A percentile compares a stretch with the other conserved stretches of the same genome.
Conservation (phyloP, 2,888 invertebrate genomes). For the Isotomurus palustris region DNA sequence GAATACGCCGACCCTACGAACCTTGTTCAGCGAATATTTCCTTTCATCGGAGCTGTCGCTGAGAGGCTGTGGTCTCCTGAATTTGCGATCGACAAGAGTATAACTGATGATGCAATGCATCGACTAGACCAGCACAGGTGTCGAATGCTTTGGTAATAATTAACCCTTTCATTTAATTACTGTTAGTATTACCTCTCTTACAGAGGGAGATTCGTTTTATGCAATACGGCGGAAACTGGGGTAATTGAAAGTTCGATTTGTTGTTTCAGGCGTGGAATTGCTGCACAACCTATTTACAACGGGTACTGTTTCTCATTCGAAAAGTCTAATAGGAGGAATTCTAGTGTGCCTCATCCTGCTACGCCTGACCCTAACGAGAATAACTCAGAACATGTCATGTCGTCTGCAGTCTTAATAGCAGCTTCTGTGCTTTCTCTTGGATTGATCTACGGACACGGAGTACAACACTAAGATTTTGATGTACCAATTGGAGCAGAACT, state of each 20-base stretch:
- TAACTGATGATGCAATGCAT: constrained; percentile 53
- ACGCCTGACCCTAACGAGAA: too few species aligned
- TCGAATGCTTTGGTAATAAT: constrained; percentile 57
- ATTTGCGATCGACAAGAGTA: constrained; percentile 35
- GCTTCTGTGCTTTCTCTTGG: too few species aligned
- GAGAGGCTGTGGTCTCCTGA: constrained; percentile 74
- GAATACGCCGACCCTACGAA: constrained; percentile 72
- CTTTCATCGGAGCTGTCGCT: constrained; percentile 76
- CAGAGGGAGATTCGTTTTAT: not conserved
- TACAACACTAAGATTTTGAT: too few species aligned
- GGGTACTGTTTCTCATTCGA: constrained; percentile 38
- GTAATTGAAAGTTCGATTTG: not conserved
- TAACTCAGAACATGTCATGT: too few species aligned
- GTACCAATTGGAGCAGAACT: too few species aligned
- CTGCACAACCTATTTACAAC: constrained; percentile 58
- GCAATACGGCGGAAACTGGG: not conserved
- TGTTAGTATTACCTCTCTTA: not conserved
- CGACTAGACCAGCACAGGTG: constrained; percentile 70
- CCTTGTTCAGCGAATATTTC: constrained; percentile 65
- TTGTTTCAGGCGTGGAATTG: constrained; percentile 57
- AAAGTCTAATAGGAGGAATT: constrained; percentile 13
- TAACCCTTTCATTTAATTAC: not conserved
- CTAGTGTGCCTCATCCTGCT: too few species aligned
- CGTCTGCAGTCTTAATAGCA: too few species aligned
- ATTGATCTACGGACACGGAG: too few species aligned